Base-by-base conservation (phyloP, 1,140 invertebrate genomes). In the Grapholita molesta region DNA sequence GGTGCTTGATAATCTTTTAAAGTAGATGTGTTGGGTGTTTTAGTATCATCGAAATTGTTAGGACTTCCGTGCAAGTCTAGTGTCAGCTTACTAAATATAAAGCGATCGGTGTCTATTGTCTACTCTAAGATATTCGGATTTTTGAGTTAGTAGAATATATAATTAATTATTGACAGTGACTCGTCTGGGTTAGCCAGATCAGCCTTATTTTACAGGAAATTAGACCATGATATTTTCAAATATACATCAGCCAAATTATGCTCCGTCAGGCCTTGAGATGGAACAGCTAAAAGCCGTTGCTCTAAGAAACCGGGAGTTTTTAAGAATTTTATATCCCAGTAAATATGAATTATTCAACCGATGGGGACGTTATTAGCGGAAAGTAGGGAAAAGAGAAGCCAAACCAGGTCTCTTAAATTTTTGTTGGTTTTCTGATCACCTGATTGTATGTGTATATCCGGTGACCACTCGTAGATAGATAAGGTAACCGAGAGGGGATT, bases 1-100 rank as follows among this genome's bases (percentile, higher is more conserved):
- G 55, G 55, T 61, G 55, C 55, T n/a, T 61, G 55, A 61, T 61
- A n/a, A 8, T 61, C 55, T 30, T 61, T n/a, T 61, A 30, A 23
- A n/a, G n/a, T 57, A 61, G 9, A 15, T 57, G 5, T 61, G 55
- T 61, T 1, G 8, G 28, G 5, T 61, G 55, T 61, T 1, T 57
- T 57, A 12, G 12, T 55, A 25, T 61, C 55, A 61, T 25, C 55
- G 23, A 61, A 61, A 61, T 12, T 25, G n/a, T 12, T 61, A 21
- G n/a, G 4, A 61, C n/a, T 30, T 61, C 55, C 32, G 5, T 57
- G 55, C 55, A 61, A 25, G 55, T 25, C 55, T 61, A 28, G 25
- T 57, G 25, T 61, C 25, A 28, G 28, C 55, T 61, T 61, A 30
- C 0, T 61, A 61, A 61, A 25, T 25, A 61, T 9, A 57, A 61